phyloP scores from a whole-genome alignment of 1,140 invertebrate genomes.

The Anthonomus grandis region DNA sequence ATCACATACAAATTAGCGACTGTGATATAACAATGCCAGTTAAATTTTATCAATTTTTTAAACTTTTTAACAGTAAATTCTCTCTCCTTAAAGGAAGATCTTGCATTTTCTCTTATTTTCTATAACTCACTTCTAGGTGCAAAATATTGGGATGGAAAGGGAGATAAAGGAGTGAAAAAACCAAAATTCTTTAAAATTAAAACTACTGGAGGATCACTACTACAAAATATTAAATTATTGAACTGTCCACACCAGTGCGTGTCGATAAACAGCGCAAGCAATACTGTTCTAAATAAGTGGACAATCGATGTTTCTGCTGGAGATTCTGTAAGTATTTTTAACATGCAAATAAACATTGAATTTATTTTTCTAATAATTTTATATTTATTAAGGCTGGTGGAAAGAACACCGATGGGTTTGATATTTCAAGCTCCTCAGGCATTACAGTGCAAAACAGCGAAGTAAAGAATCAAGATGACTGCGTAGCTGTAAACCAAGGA shows the following conservation, averaged over 20 bases:
- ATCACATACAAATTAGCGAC: too few relatives aligned
- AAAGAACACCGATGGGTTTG: conserved; percentile 24
- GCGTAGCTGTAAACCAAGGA: conserved; percentile 23
- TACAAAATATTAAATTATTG: too few relatives aligned
- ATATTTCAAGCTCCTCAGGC: conserved; percentile 5
- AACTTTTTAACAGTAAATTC: too few relatives aligned
- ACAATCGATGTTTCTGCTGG: conserved; percentile 8
- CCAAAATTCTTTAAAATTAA: conserved; percentile 16
- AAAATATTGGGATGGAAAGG: conserved; percentile 16
- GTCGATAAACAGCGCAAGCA: too few relatives aligned
- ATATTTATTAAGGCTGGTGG: conserved; percentile 7
- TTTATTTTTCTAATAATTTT: background rate
- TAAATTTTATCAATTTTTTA: too few relatives aligned
- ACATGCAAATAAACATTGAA: too few relatives aligned
- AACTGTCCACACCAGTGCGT: too few relatives aligned
- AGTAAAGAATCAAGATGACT: conserved; percentile 24
- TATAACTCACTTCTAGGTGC: too few relatives aligned
- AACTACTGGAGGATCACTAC: too few relatives aligned
- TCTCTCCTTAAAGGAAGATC: too few relatives aligned
- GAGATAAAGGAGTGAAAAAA: conserved; percentile 15
- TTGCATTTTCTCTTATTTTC: too few relatives aligned
- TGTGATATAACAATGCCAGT: too few relatives aligned
- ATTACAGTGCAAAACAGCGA: conserved; percentile 9
- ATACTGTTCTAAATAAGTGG: conserved; percentile 5
- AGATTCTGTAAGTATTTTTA: background rate